Conservation (phyloP, 2,797 vertebrate species). For the Spinus olivaceus region DNA sequence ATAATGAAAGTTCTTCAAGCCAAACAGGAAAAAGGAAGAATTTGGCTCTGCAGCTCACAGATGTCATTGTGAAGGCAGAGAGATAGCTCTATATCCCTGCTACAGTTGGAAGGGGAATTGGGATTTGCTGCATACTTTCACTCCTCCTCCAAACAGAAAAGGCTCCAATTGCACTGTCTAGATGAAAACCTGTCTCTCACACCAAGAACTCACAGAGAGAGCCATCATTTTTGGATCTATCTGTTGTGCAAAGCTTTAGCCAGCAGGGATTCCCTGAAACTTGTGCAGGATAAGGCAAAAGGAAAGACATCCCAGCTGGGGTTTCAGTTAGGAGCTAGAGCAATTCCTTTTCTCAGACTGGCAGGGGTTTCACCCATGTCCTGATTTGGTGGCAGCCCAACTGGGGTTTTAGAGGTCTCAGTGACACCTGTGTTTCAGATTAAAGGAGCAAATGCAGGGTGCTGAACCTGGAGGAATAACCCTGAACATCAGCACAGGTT, state of each 20-base stretch:
- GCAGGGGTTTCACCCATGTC: neutral
- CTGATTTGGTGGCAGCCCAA: neutral
- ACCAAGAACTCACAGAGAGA: neutral
- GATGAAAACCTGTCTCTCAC: neutral
- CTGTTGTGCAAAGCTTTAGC: neutral
- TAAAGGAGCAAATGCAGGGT: neutral
- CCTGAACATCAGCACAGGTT: neutral
- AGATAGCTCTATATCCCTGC: neutral
- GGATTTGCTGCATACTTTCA: neutral
- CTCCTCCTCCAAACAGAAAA: neutral
- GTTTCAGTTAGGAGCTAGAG: neutral
- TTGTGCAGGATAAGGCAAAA: neutral
- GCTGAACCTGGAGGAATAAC: neutral
- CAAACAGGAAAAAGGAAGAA: neutral
- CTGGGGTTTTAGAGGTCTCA: neutral
- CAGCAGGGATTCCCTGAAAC: neutral
- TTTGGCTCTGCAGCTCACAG: constrained; percentile 4
- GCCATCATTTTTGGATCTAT: neutral
- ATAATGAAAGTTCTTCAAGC: neutral
- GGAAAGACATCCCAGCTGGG: neutral
- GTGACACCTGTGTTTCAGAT: neutral
- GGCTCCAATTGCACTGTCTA: neutral
- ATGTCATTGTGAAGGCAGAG: neutral
- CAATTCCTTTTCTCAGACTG: neutral
- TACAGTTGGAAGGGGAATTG: neutral